Evolutionary conservation across 2,888 invertebrate genomes (phyloP).

Genomic region (Palloptera scutellata): DNA sequence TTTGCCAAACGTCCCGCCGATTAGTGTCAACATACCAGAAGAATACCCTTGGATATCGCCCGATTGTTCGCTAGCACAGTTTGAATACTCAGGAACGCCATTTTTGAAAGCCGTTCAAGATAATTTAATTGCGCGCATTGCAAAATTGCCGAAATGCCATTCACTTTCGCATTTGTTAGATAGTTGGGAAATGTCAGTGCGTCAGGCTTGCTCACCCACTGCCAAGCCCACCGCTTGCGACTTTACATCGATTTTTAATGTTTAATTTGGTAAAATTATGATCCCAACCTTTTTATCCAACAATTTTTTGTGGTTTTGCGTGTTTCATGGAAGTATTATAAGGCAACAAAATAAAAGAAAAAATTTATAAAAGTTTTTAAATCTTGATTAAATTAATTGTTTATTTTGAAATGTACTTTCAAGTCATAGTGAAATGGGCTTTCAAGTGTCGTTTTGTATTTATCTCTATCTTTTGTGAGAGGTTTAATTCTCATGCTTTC

Average conservation of each 20-base stretch:
- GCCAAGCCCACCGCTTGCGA: slow-evolving; percentile 30
- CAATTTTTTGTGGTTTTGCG: too few species aligned
- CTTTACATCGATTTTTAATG: slow-evolving; percentile 4
- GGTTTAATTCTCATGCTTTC: too few species aligned
- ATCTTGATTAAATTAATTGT: too few species aligned
- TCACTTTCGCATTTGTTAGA: slow-evolving; percentile 89
- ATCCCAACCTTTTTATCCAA: too few species aligned
- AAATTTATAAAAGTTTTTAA: too few species aligned
- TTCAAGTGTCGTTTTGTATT: too few species aligned
- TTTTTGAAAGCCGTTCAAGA: slow-evolving; percentile 80
- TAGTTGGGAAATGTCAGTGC: slow-evolving; percentile 95
- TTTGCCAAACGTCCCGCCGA: slow-evolving; percentile 90
- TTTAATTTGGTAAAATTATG: neutral
- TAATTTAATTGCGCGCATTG: slow-evolving; percentile 77
- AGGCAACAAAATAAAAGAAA: too few species aligned
- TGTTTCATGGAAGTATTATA: too few species aligned
- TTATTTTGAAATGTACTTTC: too few species aligned
- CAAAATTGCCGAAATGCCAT: slow-evolving; percentile 79
- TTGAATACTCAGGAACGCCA: slow-evolving; percentile 79
- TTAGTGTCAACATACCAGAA: slow-evolving; percentile 81
- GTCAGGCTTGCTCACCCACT: slow-evolving; percentile 81
- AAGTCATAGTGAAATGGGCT: too few species aligned
- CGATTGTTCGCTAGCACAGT: slow-evolving; percentile 73
- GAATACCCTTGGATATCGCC: slow-evolving; percentile 73
- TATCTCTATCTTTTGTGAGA: too few species aligned